Evolutionary conservation across 2,797 vertebrate species (phyloP).

Genomic region (Chaenodraco wilsoni): DNA sequence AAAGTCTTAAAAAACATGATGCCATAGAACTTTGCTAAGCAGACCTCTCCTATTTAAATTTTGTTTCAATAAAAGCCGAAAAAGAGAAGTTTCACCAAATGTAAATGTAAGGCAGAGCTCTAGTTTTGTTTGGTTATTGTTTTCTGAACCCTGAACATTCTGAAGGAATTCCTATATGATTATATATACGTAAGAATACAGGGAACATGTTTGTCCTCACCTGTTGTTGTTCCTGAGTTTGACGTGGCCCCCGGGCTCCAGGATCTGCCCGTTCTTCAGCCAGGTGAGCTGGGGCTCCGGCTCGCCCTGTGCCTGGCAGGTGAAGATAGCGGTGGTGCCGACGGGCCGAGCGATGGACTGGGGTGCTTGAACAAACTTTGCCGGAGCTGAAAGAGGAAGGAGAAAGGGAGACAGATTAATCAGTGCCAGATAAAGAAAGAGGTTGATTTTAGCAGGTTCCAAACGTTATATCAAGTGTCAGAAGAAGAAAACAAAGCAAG

Average conservation of each 20-base stretch:
- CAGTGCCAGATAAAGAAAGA: neutral
- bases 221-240: constrained; percentile 98
- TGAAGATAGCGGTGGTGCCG: constrained; percentile 96
- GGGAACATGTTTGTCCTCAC: constrained; percentile 62
- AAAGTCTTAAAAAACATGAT: neutral
- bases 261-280: constrained; percentile 96
- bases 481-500: neutral
- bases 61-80: neutral
- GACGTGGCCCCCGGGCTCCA: constrained; percentile 92
- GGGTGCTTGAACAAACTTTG: constrained; percentile 95
- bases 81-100: neutral
- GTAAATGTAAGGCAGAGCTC: neutral
- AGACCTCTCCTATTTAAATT: neutral
- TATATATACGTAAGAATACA: neutral
- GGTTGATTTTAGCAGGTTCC: neutral
- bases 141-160: neutral
- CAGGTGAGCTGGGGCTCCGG: constrained; percentile 95
- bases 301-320: constrained; percentile 93
- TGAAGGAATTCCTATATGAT: neutral
- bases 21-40: neutral
- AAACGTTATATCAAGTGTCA: neutral
- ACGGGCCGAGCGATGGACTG: constrained; percentile 95
- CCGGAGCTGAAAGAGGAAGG: constrained; percentile 86
- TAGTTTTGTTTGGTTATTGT: neutral
- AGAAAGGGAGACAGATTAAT: constrained; percentile 2